Evolutionary conservation across 2,113 vertebrate species (phyloP).

Genomic region (Grammomys dolichurus): DNA sequence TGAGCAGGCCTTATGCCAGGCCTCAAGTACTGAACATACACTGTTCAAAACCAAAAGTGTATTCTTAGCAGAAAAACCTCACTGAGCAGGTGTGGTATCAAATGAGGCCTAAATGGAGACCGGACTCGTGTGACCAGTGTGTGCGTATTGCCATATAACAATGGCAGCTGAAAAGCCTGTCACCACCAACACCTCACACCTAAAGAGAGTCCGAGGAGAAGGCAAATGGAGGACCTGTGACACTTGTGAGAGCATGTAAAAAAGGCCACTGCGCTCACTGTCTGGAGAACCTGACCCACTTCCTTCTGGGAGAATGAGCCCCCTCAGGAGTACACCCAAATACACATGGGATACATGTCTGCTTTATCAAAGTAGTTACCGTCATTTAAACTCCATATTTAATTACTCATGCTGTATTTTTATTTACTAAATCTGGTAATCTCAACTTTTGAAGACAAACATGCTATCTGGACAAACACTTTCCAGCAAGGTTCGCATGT

Average conservation of each 20-base stretch:
- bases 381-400: neutral
- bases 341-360: accelerated
- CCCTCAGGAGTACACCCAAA: neutral
- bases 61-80: neutral
- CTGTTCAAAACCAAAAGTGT: neutral
- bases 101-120: neutral
- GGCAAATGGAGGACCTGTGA: too few species aligned
- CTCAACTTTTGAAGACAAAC: neutral
- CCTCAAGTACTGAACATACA: neutral
- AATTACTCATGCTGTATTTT: neutral
- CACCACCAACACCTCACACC: neutral
- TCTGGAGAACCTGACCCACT: neutral
- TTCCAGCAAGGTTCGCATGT: neutral
- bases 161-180: neutral
- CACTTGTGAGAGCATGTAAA: neutral
- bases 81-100: neutral
- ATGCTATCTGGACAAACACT: neutral
- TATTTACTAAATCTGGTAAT: neutral
- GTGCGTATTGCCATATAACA: accelerated
- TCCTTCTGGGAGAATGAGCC: neutral
- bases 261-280: too few species aligned
- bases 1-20: neutral
- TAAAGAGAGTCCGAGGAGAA: neutral
- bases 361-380: neutral
- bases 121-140: too few species aligned